Base-by-base conservation (phyloP, 92 coral and sea anemone genomes). In the Epizoanthus stellaris region DNA sequence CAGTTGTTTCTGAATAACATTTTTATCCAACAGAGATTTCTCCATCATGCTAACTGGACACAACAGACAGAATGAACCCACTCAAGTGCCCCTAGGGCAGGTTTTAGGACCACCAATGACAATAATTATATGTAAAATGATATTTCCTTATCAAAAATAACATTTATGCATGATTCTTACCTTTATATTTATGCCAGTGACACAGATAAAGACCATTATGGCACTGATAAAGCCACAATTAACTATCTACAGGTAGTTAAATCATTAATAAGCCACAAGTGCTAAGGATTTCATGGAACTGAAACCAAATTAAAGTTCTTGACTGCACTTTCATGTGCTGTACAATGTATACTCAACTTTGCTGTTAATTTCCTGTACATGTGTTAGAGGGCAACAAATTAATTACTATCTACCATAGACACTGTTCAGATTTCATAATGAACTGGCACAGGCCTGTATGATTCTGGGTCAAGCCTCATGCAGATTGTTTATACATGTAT, bases 121-220 rank as follows among this genome's bases (percentile, higher is more conserved):
- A 20, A 1, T 8, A 61, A 14, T 14, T n/a, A 38, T 36, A 38
- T 3, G 81, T 14, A 47, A 76, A 58, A 52, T 30, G 25, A 76
- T 59, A 76, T 40, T 57, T 58, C 81, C 67, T 76, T 76, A 76
- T 76, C 81, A 57, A 4, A 36, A 17, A 13, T 19, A 34, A 2
- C 30, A 43, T 57, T 75, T 75, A 25, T 75, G 34, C 67, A 76
- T 59, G 19, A 57, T 20, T 79, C 92, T 72, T 89, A 89, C 92
- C 92, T 85, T 74, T 34, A 14, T 57, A 76, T 75, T 72, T 71
- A 86, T 70, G 76, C 84, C 92, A 34, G 86, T 89, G 76, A 89
- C 70, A 87, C 86, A 89, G 75, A 89, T 89, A 73, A 89, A 85
- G 70, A 89, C 92, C 92, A 89, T 89, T 70, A 38, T 73, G 70